phyloP scores from a whole-genome alignment of 1,140 invertebrate species.

The Littorina saxatilis region DNA sequence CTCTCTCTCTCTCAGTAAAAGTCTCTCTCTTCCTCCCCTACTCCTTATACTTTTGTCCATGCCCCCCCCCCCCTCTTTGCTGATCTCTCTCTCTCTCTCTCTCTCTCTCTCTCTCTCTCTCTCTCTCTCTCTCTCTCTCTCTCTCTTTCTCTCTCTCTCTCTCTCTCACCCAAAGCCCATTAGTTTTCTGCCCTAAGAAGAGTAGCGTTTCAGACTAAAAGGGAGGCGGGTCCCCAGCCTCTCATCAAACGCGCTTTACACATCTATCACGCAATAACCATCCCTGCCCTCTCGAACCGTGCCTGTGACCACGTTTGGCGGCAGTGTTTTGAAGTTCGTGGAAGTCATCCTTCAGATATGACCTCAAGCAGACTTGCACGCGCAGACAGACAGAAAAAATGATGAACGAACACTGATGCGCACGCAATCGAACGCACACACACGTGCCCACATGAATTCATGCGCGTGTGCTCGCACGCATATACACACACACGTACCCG shows the following conservation, averaged over 20 bases:
- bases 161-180: background rate
- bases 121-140: conserved; percentile 3
- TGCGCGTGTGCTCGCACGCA: background rate
- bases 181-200: background rate
- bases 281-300: background rate
- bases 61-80: too few relatives aligned
- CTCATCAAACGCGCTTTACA: background rate
- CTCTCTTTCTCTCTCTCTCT: background rate
- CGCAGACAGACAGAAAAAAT: conserved; percentile 3
- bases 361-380: background rate
- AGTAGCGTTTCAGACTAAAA: background rate
- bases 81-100: background rate
- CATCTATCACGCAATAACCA: conserved; percentile 8
- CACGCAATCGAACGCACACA: conserved; percentile 7
- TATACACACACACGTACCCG: background rate
- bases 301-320: too few relatives aligned
- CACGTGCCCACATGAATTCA: background rate
- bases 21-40: too few relatives aligned
- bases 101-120: background rate
- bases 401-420: background rate
- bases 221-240: background rate
- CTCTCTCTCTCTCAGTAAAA: too few relatives aligned
- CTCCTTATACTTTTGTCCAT: too few relatives aligned
- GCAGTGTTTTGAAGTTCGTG: too few relatives aligned
- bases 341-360: too few relatives aligned